phyloP scores from a whole-genome alignment of 2,797 vertebrate genomes.

The Semaprochilodus insignis region DNA sequence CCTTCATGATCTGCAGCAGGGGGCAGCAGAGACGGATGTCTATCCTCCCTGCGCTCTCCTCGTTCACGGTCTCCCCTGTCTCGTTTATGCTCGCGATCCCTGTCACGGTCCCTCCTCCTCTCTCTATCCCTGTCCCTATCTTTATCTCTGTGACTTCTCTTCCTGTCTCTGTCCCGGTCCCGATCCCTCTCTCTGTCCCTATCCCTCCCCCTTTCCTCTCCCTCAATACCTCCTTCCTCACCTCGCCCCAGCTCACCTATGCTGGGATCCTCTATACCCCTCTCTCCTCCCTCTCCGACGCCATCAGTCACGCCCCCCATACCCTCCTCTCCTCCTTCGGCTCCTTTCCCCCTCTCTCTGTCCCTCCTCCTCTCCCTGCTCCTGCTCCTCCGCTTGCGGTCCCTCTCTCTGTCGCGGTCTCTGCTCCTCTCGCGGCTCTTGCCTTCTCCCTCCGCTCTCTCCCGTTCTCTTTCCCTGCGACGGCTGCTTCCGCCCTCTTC shows the following conservation, averaged over 20 bases:
- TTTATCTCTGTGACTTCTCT: slow-evolving; percentile 82
- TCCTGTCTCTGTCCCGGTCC: slow-evolving; percentile 79
- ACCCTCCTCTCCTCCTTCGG: slow-evolving; percentile 67
- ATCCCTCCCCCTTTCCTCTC: slow-evolving; percentile 70
- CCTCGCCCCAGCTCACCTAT: slow-evolving; percentile 72
- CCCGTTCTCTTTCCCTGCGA: slow-evolving; percentile 73
- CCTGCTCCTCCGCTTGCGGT: slow-evolving; percentile 66
- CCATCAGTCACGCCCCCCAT: slow-evolving; percentile 59
- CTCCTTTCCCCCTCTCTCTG: slow-evolving; percentile 80
- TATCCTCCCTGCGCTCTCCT: slow-evolving; percentile 82
- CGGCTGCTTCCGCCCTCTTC: slow-evolving; percentile 63
- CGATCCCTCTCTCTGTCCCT: slow-evolving; percentile 76
- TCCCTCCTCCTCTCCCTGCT: slow-evolving; percentile 83
- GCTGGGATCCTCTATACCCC: slow-evolving; percentile 58
- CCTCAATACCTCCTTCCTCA: slow-evolving; percentile 80
- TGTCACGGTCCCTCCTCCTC: slow-evolving; percentile 80
- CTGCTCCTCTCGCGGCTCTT: slow-evolving; percentile 81
- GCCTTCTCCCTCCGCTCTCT: slow-evolving; percentile 60
- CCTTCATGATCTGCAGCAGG: slow-evolving; percentile 69
- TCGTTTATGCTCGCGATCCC: slow-evolving; percentile 87
- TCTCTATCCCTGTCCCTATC: slow-evolving; percentile 78
- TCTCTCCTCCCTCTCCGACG: slow-evolving; percentile 57
- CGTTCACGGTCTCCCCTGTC: slow-evolving; percentile 81
- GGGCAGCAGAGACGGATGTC: slow-evolving; percentile 64
- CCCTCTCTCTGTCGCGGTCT: slow-evolving; percentile 77